phyloP scores from a whole-genome alignment of 2,888 invertebrate genomes.

The Drosophila ochracea region DNA sequence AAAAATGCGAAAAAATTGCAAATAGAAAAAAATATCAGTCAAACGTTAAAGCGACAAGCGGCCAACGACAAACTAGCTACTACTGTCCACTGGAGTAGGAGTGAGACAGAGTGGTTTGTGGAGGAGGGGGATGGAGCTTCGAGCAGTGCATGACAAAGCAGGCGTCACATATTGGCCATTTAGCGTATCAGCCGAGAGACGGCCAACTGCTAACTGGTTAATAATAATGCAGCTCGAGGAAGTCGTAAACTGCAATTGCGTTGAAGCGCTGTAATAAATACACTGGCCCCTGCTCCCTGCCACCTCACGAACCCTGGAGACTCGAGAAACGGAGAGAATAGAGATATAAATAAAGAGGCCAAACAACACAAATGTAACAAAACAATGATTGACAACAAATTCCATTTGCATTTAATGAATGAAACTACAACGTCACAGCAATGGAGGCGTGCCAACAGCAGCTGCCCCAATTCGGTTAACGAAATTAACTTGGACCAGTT shows the following conservation, averaged over 20 bases:
- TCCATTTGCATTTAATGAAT: conserved; percentile 68
- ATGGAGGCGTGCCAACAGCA: conserved; percentile 23
- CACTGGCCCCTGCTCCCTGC: not conserved
- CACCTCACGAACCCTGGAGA: not conserved
- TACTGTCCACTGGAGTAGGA: conserved; percentile 35
- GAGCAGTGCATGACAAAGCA: conserved; percentile 64
- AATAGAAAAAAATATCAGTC: conserved; percentile 51
- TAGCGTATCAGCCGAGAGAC: conserved; percentile 70
- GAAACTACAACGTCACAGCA: conserved; percentile 22
- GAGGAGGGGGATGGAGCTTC: not conserved
- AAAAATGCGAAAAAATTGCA: conserved; percentile 20
- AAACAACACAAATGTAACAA: conserved; percentile 46
- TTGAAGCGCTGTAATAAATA: conserved; percentile 74
- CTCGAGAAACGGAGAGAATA: conserved; percentile 28
- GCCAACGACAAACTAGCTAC: conserved; percentile 41
- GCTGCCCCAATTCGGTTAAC: conserved; percentile 43
- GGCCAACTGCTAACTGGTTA: conserved; percentile 50
- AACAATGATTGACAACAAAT: conserved; percentile 52
- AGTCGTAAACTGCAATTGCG: conserved; percentile 78
- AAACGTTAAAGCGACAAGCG: conserved; percentile 64
- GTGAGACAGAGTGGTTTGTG: not conserved
- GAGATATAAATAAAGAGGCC: conserved; percentile 48
- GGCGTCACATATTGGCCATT: conserved; percentile 76
- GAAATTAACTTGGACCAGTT: conserved; percentile 34
- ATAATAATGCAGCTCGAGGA: conserved; percentile 70